phyloP scores from a whole-genome alignment of 2,113 vertebrate species.

The Corydoras maculifer region DNA sequence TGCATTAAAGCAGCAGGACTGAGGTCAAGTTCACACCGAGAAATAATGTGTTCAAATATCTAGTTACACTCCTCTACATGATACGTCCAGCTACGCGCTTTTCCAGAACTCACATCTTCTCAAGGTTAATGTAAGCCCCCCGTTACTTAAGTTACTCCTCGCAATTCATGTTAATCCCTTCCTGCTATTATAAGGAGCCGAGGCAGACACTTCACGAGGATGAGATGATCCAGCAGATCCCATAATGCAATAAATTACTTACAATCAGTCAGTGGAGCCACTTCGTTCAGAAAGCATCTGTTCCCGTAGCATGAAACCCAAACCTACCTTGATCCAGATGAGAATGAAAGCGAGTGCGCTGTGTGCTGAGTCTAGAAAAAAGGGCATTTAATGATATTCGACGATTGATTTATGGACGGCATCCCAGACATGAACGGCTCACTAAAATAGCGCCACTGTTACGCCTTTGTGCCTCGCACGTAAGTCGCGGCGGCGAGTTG shows the following conservation, averaged over 20 bases:
- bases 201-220: no score
- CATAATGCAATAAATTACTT: background rate
- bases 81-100: background rate
- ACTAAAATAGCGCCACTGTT: constrained; percentile 57
- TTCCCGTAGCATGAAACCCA: background rate
- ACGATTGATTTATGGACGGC: constrained; percentile 50
- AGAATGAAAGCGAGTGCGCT: constrained; percentile 38
- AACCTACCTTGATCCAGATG: constrained; percentile 58
- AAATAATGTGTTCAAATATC: background rate
- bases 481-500: constrained; percentile 48
- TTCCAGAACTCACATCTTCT: constrained; percentile 40
- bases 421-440: constrained; percentile 55
- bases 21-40: background rate
- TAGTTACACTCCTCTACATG: background rate
- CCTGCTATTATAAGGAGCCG: background rate
- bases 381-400: constrained; percentile 52
- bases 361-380: constrained; percentile 37
- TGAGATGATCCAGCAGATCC: no score
- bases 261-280: background rate
- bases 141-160: constrained; percentile 35
- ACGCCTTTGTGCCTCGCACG: constrained; percentile 51
- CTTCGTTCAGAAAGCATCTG: no score
- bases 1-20: background rate
- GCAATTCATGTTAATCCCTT: constrained; percentile 28
- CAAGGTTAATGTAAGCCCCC: constrained; percentile 37